Evolutionary conservation across 2,888 invertebrate species (phyloP).

Genomic region (Drosophila colorata): DNA sequence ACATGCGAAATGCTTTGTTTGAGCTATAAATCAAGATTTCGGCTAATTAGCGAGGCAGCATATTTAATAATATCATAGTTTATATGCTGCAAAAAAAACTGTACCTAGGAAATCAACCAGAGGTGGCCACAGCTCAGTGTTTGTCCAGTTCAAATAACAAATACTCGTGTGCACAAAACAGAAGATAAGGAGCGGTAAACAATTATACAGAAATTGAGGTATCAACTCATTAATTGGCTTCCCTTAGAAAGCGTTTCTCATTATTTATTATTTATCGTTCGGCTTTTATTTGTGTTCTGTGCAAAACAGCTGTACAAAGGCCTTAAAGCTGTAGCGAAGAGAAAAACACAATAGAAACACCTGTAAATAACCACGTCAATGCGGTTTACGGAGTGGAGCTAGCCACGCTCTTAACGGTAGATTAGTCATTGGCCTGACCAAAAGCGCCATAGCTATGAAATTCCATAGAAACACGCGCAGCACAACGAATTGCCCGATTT

Average conservation of each 20-base stretch:
- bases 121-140: too few species aligned
- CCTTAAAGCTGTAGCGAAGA: not conserved
- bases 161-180: too few species aligned
- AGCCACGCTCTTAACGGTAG: not conserved
- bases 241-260: not conserved
- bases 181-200: not conserved
- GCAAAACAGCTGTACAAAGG: slow-evolving; percentile 19
- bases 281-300: too few species aligned
- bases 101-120: too few species aligned
- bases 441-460: slow-evolving; percentile 15
- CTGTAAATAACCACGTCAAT: not conserved
- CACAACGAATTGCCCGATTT: slow-evolving; percentile 22
- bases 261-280: too few species aligned
- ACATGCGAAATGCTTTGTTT: too few species aligned
- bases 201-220: not conserved
- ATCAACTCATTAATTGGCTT: not conserved
- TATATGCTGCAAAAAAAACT: too few species aligned
- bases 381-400: not conserved
- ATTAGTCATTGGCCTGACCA: slow-evolving; percentile 38
- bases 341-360: slow-evolving; percentile 2
- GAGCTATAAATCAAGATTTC: not conserved
- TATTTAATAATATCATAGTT: too few species aligned
- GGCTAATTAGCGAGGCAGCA: not conserved
- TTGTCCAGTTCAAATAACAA: too few species aligned
- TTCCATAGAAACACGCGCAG: slow-evolving; percentile 31